phyloP scores from a whole-genome alignment of 2,797 vertebrate species.

The Harpagifer antarcticus region DNA sequence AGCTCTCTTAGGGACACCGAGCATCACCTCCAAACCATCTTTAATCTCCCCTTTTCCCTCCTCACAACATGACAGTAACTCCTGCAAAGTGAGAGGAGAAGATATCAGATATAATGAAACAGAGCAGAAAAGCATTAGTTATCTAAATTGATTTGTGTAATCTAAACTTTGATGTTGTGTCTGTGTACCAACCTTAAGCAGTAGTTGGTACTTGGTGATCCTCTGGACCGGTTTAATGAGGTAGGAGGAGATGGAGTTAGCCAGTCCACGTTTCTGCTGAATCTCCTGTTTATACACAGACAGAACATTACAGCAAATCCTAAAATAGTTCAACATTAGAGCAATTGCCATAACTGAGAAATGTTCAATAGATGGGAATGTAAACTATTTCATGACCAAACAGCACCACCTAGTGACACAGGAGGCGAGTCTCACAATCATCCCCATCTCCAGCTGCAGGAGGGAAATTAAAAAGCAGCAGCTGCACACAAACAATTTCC shows the following conservation, averaged over 20 bases:
- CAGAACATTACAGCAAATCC: background rate
- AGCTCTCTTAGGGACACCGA: conserved; percentile 96
- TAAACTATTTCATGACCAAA: background rate
- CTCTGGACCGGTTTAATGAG: conserved; percentile 99
- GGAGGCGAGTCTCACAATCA: conserved; percentile 4
- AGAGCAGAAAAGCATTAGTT: background rate
- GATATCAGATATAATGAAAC: background rate
- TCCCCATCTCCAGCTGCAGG: background rate
- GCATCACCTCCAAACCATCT: conserved; percentile 98
- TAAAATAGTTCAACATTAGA: background rate
- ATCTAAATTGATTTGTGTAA: too few species aligned
- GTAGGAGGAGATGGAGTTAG: conserved; percentile 98
- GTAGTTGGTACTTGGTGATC: conserved; percentile 98
- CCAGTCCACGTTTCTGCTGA: conserved; percentile 94
- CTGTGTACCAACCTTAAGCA: conserved; percentile 91
- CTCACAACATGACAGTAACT: conserved; percentile 96
- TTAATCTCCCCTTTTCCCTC: conserved; percentile 99
- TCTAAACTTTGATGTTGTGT: background rate
- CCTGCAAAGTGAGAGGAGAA: conserved; percentile 78
- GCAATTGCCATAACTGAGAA: background rate
- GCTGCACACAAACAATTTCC: background rate
- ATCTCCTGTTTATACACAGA: conserved; percentile 88
- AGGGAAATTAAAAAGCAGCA: background rate
- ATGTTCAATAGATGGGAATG: background rate
- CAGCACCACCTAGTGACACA: conserved; percentile 62